Evolutionary conservation across 2,888 invertebrate species (phyloP).

Genomic region (Tigriopus californicus): DNA sequence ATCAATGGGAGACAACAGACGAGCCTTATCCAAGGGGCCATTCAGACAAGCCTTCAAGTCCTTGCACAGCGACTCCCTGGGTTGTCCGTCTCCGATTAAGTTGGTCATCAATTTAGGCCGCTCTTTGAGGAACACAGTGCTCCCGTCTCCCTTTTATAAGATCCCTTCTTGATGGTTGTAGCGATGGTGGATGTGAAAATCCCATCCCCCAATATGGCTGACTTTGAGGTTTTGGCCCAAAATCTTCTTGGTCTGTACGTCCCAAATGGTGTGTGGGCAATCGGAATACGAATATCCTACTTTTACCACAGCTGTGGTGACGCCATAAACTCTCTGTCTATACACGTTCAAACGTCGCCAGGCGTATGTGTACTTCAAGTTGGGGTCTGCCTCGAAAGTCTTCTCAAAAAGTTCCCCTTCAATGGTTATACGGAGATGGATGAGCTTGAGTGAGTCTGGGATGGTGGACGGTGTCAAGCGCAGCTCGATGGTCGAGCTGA

Average conservation of each 20-base stretch:
- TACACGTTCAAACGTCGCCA: conserved; percentile 96
- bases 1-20: conserved; percentile 77
- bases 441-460: conserved; percentile 58
- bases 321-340: conserved; percentile 83
- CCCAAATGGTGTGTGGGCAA: conserved; percentile 85
- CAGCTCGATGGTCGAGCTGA: conserved; percentile 73
- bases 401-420: conserved; percentile 86
- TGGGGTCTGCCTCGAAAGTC: conserved; percentile 84
- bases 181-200: conserved; percentile 88
- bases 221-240: conserved; percentile 93
- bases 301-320: conserved; percentile 74
- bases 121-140: conserved; percentile 80
- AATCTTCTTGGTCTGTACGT: conserved; percentile 78
- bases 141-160: conserved; percentile 89
- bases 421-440: conserved; percentile 76
- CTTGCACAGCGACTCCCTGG: conserved; percentile 60
- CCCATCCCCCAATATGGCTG: conserved; percentile 93
- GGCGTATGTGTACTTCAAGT: conserved; percentile 87
- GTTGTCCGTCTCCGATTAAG: conserved; percentile 39
- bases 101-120: conserved; percentile 38
- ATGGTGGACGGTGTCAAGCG: conserved; percentile 70
- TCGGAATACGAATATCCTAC: conserved; percentile 91
- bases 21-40: conserved; percentile 55
- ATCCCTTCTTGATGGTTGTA: conserved; percentile 74
- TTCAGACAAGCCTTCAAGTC: conserved; percentile 41